Conservation (phyloP, 1,140 invertebrate genomes). For the Pseudomyrmex sp. region DNA sequence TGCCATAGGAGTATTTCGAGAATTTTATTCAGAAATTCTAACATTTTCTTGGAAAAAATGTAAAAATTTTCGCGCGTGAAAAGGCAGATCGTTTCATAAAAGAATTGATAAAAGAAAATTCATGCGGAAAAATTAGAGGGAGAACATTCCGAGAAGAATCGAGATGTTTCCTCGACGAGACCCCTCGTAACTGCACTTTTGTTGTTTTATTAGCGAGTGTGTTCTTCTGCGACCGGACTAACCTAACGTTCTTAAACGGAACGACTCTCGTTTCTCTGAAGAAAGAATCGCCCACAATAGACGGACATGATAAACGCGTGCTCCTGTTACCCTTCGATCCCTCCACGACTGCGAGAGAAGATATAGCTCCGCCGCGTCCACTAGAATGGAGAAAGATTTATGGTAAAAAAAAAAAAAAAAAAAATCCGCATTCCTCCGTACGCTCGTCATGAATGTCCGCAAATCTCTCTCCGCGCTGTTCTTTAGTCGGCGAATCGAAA, state of each 20-base stretch:
- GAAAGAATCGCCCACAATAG: constrained; percentile 14
- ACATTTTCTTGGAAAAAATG: too few species aligned
- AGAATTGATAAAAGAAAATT: neutral
- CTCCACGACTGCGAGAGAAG: neutral
- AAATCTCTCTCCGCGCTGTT: constrained; percentile 45
- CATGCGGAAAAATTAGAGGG: neutral
- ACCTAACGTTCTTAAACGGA: neutral
- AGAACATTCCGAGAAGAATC: neutral
- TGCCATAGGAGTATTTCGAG: too few species aligned
- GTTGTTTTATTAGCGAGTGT: constrained; percentile 35
- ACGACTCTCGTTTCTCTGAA: constrained; percentile 25
- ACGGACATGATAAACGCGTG: constrained; percentile 38
- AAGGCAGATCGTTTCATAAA: neutral
- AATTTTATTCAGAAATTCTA: too few species aligned
- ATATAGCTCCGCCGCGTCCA: constrained; percentile 17
- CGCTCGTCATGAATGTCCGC: constrained; percentile 40
- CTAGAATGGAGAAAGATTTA: constrained; percentile 45
- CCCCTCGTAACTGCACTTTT: constrained; percentile 5
- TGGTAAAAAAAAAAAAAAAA: constrained; percentile 3
- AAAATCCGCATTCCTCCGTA: neutral
- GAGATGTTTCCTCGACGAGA: neutral
- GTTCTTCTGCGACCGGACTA: constrained; percentile 18
- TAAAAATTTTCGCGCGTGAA: too few species aligned
- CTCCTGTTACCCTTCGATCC: constrained; percentile 50
- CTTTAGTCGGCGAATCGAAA: constrained; percentile 28